Base-by-base conservation (phyloP, 2,113 vertebrate genomes). In the Alligator sinensis region DNA sequence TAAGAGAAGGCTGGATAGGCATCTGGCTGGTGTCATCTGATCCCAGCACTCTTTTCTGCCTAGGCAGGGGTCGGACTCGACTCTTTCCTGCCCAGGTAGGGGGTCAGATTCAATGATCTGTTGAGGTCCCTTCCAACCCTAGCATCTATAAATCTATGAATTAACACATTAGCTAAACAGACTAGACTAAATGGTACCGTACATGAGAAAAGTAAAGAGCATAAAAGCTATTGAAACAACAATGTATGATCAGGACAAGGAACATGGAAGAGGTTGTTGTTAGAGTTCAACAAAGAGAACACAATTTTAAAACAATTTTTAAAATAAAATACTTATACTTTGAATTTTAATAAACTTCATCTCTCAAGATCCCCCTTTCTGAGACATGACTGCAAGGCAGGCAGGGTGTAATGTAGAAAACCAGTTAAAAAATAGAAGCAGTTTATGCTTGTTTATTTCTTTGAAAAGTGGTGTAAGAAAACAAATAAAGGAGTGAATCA, bases 381-480 rank as follows among this genome's bases (percentile, higher is more conserved):
- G 15, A 57, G 22, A 21, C 3, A 60, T 14, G 30, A 4, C 63
- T 55, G 38, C 17, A 18, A 11, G 14, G 57, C 30, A 11, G 14
- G 57, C 30, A 27, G 24, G 54, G 59, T 17, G 15, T 5, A 1
- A 1, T 21, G 27, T 5, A 11, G 7, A 13, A 13, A 19, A 7
- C 55, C 9, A 55, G 11, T 24, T 12, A 24, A 16, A 3, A 17
- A 80, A 24, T 61, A 58, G 30, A 2, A 58, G 22, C 57, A 9
- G 4, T 1, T n/a, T 2, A 1, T 57, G 16, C 63, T 74, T 3
- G 34, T 55, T 34, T 2, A 0, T 30, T 58, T 5, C 70, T 58
- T 14, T 1, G 9, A 77, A 86, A 80, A 21, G 30, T 3, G 1
- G 66, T 47, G 25, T 11, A 9, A 2, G 14, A 9, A 25, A 64